These are phyloP conservation scores for Sesamia nonagrioides DNA, from an alignment of 1,140 invertebrate species.

Conservation along the genomic window DNA sequence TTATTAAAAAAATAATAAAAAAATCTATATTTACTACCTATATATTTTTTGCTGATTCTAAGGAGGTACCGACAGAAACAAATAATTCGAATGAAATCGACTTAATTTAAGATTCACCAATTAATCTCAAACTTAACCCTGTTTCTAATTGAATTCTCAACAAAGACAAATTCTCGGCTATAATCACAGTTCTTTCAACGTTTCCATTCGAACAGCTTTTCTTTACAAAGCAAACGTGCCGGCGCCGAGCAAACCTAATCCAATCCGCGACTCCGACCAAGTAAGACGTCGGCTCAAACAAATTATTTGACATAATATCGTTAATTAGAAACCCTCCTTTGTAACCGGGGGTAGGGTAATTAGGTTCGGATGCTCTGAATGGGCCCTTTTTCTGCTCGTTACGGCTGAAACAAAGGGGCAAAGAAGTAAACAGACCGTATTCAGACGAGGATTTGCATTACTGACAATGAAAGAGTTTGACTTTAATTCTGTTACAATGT, in stretches of 20 bases:
- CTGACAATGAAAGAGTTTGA: conserved; percentile 74
- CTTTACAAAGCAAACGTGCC: conserved; percentile 78
- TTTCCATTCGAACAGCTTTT: conserved; percentile 68
- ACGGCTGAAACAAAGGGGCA: conserved; percentile 82
- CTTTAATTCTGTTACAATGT: conserved; percentile 60
- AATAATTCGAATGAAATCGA: conserved; percentile 12
- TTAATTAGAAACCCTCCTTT: conserved; percentile 86
- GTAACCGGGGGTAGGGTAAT: conserved; percentile 81
- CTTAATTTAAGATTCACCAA: conserved; percentile 21
- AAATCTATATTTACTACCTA: too few species aligned
- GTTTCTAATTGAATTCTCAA: conserved; percentile 30
- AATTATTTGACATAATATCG: conserved; percentile 88
- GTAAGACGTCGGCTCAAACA: conserved; percentile 85
- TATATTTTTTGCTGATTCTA: background rate
- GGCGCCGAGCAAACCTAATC: conserved; percentile 81
- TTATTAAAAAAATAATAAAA: too few species aligned
- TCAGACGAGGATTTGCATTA: conserved; percentile 82
- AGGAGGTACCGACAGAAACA: background rate
- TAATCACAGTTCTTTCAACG: conserved; percentile 57
- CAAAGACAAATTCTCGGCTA: conserved; percentile 31
- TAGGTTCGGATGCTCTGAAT: conserved; percentile 86
- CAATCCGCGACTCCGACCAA: conserved; percentile 80
- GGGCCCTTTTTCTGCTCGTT: conserved; percentile 86
- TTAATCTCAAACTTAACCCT: conserved; percentile 21
- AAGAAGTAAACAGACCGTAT: conserved; percentile 84